A percentile compares a stretch with the other conserved stretches of the same genome.
These are phyloP conservation scores for Apamea sordens DNA, from an alignment of 2,888 invertebrate genomes.

Conservation along the genomic window DNA sequence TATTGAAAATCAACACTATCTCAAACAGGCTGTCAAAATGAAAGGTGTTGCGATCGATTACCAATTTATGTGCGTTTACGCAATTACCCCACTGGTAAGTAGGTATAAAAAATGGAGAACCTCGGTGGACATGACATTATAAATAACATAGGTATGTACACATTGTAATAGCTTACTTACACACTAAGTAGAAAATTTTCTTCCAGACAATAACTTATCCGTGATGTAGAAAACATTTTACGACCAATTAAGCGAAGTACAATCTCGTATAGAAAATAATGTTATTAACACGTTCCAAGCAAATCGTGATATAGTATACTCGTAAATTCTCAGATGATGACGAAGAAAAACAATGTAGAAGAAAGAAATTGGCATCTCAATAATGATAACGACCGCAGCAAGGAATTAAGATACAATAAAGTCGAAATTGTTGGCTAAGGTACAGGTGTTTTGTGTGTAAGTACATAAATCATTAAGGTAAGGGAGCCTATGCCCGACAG, in stretches of 20 bases:
- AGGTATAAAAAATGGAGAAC: neutral
- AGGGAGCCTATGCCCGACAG: neutral
- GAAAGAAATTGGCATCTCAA: neutral
- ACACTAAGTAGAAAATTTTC: neutral
- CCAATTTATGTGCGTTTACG: neutral
- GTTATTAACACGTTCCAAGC: neutral
- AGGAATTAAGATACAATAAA: neutral
- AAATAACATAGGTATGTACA: neutral
- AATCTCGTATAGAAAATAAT: neutral
- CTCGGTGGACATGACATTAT: neutral
- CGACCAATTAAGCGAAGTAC: slow-evolving; percentile 19
- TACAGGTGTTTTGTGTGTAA: neutral
- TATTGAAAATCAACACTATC: too few relatives aligned
- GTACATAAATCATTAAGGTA: neutral
- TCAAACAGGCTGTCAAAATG: neutral
- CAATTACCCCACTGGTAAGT: neutral
- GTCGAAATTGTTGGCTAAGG: too few relatives aligned
- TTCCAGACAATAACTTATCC: neutral
- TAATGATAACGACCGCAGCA: neutral
- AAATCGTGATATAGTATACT: neutral
- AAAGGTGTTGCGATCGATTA: too few relatives aligned
- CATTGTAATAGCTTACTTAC: slow-evolving; percentile 6
- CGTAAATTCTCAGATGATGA: neutral
- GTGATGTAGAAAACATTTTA: slow-evolving; percentile 22
- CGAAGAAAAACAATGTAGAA: neutral